Evolutionary conservation across 2,797 vertebrate species (phyloP).

Genomic region (Neopelma chrysocephalum): DNA sequence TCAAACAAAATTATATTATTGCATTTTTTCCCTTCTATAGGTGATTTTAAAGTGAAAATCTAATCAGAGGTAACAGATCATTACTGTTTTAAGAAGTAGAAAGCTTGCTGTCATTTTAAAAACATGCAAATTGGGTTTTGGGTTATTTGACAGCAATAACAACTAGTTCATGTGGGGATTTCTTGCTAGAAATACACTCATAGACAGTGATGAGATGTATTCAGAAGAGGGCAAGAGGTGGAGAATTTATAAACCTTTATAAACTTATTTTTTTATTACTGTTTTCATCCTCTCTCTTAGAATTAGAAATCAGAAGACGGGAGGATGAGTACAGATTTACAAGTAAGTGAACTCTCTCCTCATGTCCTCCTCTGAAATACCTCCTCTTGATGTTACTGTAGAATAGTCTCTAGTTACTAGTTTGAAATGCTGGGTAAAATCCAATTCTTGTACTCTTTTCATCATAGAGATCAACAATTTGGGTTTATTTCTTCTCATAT

Average conservation of each 20-base stretch:
- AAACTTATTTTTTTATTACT: slow-evolving; percentile 72
- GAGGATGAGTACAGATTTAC: slow-evolving; percentile 99
- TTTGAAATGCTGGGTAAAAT: not conserved
- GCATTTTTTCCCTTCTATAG: not conserved
- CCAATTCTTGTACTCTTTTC: not conserved
- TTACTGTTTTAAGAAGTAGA: not conserved
- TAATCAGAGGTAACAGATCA: not conserved
- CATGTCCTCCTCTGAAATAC: slow-evolving; percentile 69
- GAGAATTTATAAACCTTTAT: slow-evolving; percentile 48
- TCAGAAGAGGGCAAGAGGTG: slow-evolving; percentile 71
- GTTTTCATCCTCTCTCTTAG: slow-evolving; percentile 90
- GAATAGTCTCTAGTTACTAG: not conserved
- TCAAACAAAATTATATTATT: not conserved
- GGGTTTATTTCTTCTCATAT: not conserved
- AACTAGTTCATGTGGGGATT: not conserved
- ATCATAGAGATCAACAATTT: not conserved
- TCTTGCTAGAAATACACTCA: not conserved
- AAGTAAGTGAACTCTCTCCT: slow-evolving; percentile 91
- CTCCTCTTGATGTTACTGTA: not conserved
- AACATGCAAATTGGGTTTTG: not conserved
- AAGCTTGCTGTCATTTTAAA: not conserved
- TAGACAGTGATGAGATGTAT: slow-evolving; percentile 26
- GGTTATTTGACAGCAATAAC: not conserved
- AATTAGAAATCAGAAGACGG: slow-evolving; percentile 99
- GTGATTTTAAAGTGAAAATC: not conserved